phyloP scores from a whole-genome alignment of 2,113 vertebrate species.

The Hippocampus mohnikei region DNA sequence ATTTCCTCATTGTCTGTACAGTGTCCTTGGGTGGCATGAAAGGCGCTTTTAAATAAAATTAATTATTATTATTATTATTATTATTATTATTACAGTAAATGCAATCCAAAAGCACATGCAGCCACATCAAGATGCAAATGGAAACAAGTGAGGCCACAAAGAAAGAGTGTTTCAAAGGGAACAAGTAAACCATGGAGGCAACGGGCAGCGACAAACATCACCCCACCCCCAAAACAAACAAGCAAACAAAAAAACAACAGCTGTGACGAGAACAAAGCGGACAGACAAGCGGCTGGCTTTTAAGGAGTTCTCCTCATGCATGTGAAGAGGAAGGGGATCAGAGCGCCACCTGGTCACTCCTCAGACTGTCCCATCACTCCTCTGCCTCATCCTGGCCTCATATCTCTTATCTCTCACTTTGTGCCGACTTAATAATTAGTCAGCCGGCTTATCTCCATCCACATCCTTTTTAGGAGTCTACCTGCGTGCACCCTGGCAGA shows the following conservation, averaged over 20 bases:
- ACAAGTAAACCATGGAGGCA: slow-evolving; percentile 42
- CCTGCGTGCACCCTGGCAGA: slow-evolving; percentile 14
- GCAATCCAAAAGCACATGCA: slow-evolving; percentile 16
- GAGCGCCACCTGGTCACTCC: slow-evolving; percentile 39
- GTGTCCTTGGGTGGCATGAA: too few species aligned
- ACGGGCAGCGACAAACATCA: slow-evolving; percentile 50
- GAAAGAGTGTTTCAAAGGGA: slow-evolving; percentile 41
- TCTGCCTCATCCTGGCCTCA: slow-evolving; percentile 26
- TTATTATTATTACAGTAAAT: too few species aligned
- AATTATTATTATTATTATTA: too few species aligned
- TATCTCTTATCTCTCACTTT: background rate
- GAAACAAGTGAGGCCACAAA: slow-evolving; percentile 46
- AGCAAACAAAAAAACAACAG: slow-evolving; percentile 43
- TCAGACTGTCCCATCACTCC: slow-evolving; percentile 27
- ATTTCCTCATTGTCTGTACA: too few species aligned
- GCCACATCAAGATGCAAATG: slow-evolving; percentile 42
- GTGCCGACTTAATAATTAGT: slow-evolving; percentile 18
- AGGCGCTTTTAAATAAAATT: too few species aligned
- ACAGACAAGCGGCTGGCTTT: slow-evolving; percentile 47
- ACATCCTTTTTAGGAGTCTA: slow-evolving; percentile 11
- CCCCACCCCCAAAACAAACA: slow-evolving; percentile 15
- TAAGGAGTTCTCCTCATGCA: slow-evolving; percentile 65
- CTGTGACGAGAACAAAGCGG: slow-evolving; percentile 51
- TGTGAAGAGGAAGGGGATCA: slow-evolving; percentile 47
- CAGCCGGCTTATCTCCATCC: background rate